Conservation (phyloP, 2,113 vertebrate species). For the Pimephales promelas region DNA sequence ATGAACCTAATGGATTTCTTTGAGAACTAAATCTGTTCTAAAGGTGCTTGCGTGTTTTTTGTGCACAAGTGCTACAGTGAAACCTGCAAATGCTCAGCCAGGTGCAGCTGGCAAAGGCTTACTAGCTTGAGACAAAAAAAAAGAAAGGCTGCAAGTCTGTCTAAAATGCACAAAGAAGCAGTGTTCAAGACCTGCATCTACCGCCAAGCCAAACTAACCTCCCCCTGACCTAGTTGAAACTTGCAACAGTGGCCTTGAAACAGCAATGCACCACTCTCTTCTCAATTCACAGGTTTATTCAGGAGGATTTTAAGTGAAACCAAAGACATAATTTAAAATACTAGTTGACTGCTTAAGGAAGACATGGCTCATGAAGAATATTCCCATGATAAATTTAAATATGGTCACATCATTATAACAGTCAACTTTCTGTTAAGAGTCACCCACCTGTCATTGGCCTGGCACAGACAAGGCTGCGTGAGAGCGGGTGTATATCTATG, state of each 20-base stretch:
- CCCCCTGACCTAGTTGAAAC: constrained; percentile 72
- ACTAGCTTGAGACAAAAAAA: constrained; percentile 36
- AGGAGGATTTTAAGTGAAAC: constrained; percentile 53
- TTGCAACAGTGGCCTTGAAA: constrained; percentile 20
- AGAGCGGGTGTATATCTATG: neutral
- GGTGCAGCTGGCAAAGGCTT: constrained; percentile 65
- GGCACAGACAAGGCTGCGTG: neutral
- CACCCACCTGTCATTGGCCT: neutral
- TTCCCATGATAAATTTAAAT: neutral
- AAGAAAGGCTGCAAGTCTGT: constrained; percentile 14
- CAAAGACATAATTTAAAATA: constrained; percentile 31
- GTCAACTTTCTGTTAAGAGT: neutral
- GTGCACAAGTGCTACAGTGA: constrained; percentile 59
- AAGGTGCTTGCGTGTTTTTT: constrained; percentile 20
- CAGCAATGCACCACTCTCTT: constrained; percentile 36
- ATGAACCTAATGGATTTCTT: neutral
- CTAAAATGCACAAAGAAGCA: constrained; percentile 51
- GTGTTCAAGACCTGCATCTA: constrained; percentile 65
- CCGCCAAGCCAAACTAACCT: constrained; percentile 75
- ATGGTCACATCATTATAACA: neutral
- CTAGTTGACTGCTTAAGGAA: neutral
- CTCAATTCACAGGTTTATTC: constrained; percentile 33
- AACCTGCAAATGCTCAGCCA: constrained; percentile 58
- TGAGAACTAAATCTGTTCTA: neutral
- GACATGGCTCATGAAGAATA: neutral